Evolutionary conservation across 2,888 invertebrate species (phyloP), one percentile per base, ranked within the genome.

Genomic region (Heliconius sara): DNA sequence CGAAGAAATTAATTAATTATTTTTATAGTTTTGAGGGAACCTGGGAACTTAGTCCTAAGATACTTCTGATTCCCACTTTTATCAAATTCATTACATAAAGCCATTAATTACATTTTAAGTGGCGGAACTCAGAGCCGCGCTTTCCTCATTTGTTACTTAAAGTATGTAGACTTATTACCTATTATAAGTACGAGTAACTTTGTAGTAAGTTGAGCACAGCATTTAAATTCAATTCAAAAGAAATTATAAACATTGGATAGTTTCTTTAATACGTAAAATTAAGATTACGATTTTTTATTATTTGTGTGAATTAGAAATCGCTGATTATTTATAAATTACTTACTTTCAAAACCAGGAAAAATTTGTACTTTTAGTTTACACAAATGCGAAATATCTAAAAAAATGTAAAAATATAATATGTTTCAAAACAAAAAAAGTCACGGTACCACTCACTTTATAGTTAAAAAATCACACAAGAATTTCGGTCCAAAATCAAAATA

Each of bases 401-500:
- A 16, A 47, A 1, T 43, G 43, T 13, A 43, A 43, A 43, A 43
- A 47, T 52, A 52, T 47, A 52, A 1, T 47, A 16, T 47, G 52
- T 27, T 27, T 27, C 57, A 3, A n/a, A 60, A 9, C 25, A 13
- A 63, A 19, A 47, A 63, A 34, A 91, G 87, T 88, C 91, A 91
- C 92, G 89, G 89, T 87, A 87, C 86, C 82, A 85, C 79, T 76
- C 85, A 82, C 78, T 73, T 74, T 78, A 75, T 77, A 3, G 60
- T 77, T 63, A 43, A 71, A 79, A 25, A 66, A 77, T 13, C 43
- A 76, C 91, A 95, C 95, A 86, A 87, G 90, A 94, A 94, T 95
- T 95, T 94, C 91, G 93, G 93, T 91, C 9, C 91, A 89, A 91
- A 89, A 88, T 90, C 87, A 89, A 90, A 90, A 89, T 88, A 89